phyloP scores from a whole-genome alignment of 2,113 vertebrate species.

The Ophthalmolycus amberensis region DNA sequence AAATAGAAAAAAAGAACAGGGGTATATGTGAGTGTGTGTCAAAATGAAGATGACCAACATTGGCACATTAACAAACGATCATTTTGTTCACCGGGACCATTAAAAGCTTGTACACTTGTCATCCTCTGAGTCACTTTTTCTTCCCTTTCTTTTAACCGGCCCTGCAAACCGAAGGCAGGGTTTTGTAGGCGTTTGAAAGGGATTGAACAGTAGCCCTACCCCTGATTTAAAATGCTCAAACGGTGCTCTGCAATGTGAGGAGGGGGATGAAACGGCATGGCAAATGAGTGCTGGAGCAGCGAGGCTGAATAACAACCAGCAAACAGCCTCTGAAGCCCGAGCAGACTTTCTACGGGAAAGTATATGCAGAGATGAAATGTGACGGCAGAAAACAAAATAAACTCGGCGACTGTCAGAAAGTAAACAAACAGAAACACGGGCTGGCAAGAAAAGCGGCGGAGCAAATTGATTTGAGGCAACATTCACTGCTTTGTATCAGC shows the following conservation, averaged over 20 bases:
- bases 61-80: neutral
- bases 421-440: slow-evolving; percentile 55
- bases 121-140: neutral
- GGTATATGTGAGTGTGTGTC: neutral
- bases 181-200: slow-evolving; percentile 51
- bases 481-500: slow-evolving; percentile 26
- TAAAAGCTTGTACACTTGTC: neutral
- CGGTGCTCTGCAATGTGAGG: slow-evolving; percentile 46
- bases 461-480: slow-evolving; percentile 41
- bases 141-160: slow-evolving; percentile 6
- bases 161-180: slow-evolving; percentile 30
- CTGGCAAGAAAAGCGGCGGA: slow-evolving; percentile 38
- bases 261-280: slow-evolving; percentile 73
- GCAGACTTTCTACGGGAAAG: slow-evolving; percentile 51
- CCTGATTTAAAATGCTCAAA: slow-evolving; percentile 71
- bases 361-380: slow-evolving; percentile 58
- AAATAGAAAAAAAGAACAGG: neutral
- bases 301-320: slow-evolving; percentile 68
- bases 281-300: slow-evolving; percentile 66
- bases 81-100: neutral
- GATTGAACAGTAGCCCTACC: slow-evolving; percentile 41
- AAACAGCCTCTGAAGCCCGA: slow-evolving; percentile 58
- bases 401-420: slow-evolving; percentile 40
- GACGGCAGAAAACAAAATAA: slow-evolving; percentile 51
- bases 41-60: neutral